These are phyloP conservation scores for Sebastes elongatus DNA, from an alignment of 2,797 vertebrate species.

Conservation along the genomic window DNA sequence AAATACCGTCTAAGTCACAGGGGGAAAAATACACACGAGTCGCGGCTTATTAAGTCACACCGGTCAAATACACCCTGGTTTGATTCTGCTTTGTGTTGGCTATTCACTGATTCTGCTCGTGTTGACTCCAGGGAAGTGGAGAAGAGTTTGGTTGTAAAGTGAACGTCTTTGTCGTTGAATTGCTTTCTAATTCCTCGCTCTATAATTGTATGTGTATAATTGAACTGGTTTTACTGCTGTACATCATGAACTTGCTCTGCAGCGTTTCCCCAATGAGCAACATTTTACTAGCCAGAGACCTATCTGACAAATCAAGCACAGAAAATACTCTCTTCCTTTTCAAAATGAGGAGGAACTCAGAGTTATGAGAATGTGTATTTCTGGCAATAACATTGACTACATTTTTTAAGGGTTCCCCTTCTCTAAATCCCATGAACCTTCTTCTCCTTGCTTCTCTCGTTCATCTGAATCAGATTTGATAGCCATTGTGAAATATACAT, in stretches of 20 bases:
- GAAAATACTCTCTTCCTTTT: constrained; percentile 68
- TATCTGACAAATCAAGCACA: constrained; percentile 68
- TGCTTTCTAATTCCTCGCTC: too few species aligned
- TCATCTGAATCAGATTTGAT: constrained; percentile 46
- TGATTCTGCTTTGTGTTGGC: too few species aligned
- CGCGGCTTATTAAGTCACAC: too few species aligned
- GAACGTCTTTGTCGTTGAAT: too few species aligned
- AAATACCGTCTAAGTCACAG: too few species aligned
- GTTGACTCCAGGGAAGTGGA: too few species aligned
- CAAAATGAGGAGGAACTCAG: constrained; percentile 71
- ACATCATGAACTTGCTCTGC: constrained; percentile 76
- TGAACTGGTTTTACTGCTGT: constrained; percentile 57
- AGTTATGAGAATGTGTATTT: constrained; percentile 75
- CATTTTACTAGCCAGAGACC: constrained; percentile 9
- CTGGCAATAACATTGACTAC: constrained; percentile 77
- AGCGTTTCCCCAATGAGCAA: constrained; percentile 36
- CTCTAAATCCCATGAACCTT: constrained; percentile 58
- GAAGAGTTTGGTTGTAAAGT: too few species aligned
- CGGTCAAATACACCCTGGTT: too few species aligned
- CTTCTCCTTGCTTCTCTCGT: constrained; percentile 9
- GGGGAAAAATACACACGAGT: too few species aligned
- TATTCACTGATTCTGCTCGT: too few species aligned
- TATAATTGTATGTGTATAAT: too few species aligned
- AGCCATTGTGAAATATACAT: constrained; percentile 1
- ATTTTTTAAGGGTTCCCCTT: constrained; percentile 45